phyloP scores from a whole-genome alignment of 2,113 vertebrate species.

The Poecile atricapillus region DNA sequence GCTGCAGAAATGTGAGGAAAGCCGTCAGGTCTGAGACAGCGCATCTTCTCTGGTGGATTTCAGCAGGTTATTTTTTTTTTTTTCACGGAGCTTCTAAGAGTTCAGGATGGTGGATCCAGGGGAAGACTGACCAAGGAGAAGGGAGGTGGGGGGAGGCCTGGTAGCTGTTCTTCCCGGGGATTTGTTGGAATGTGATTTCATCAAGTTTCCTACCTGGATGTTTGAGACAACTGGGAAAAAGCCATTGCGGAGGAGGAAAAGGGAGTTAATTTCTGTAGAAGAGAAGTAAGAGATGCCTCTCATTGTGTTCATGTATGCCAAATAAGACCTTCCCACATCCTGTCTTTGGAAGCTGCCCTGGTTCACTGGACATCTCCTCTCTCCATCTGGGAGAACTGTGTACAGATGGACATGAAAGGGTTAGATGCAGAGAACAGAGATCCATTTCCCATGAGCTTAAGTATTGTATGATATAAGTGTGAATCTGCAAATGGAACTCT shows the following conservation, averaged over 20 bases:
- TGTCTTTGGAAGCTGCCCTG: conserved; percentile 19
- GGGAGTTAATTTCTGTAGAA: conserved; percentile 9
- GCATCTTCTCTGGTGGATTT: neutral
- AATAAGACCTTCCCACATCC: conserved; percentile 39
- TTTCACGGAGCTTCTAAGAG: conserved; percentile 28
- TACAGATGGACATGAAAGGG: conserved; percentile 45
- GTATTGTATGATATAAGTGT: conserved; percentile 60
- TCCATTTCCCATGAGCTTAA: conserved; percentile 44
- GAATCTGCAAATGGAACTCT: conserved; percentile 54
- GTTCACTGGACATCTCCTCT: conserved; percentile 53
- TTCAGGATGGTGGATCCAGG: conserved; percentile 34
- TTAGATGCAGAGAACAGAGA: conserved; percentile 46
- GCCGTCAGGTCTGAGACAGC: neutral
- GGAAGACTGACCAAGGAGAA: conserved; percentile 2
- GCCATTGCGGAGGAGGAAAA: conserved; percentile 25
- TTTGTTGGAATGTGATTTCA: neutral
- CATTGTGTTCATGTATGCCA: conserved; percentile 36
- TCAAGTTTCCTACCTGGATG: neutral
- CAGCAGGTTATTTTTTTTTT: neutral
- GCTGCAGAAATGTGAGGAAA: neutral
- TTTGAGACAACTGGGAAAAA: conserved; percentile 49
- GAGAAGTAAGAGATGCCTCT: conserved; percentile 41
- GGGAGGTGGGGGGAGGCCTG: neutral
- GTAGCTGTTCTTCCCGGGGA: neutral
- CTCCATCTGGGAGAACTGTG: conserved; percentile 31